Conservation (phyloP, 2,797 vertebrate species). For the Distichodus sexfasciatus region DNA sequence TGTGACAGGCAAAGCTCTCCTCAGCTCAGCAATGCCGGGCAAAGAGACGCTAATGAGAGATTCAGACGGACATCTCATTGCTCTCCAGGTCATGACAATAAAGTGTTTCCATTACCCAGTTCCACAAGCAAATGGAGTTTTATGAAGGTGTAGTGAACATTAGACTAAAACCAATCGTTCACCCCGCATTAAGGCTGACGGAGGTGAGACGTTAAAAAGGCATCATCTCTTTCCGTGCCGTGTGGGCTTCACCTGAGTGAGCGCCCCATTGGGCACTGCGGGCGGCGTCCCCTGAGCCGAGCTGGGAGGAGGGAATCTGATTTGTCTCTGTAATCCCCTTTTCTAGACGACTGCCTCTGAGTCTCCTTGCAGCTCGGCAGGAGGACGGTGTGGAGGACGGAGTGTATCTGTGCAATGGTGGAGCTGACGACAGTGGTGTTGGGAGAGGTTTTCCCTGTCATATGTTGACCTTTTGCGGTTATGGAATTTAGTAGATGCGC, state of each 20-base stretch:
- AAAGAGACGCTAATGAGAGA: too few relatives aligned
- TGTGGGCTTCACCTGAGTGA: slow-evolving; percentile 17
- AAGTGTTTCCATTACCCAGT: background rate
- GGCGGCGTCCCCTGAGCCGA: slow-evolving; percentile 19
- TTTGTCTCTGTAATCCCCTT: slow-evolving; percentile 48
- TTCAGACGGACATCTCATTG: background rate
- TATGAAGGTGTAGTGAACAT: too few relatives aligned
- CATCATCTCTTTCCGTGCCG: slow-evolving; percentile 18
- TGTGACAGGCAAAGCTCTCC: too few relatives aligned
- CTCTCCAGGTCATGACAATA: background rate
- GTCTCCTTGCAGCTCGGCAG: slow-evolving; percentile 30
- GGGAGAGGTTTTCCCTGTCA: background rate
- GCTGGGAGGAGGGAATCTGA: slow-evolving; percentile 32
- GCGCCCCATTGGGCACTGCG: slow-evolving; percentile 16
- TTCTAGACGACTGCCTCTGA: slow-evolving; percentile 39
- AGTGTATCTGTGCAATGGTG: background rate
- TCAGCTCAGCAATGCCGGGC: too few relatives aligned
- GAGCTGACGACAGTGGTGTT: background rate
- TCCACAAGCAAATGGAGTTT: background rate
- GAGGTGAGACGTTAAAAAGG: background rate
- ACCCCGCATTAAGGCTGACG: background rate
- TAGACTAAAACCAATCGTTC: background rate
- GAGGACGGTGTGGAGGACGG: slow-evolving; percentile 10
- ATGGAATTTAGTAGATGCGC: too few relatives aligned
- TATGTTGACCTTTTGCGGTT: too few relatives aligned